These are phyloP conservation scores for Ophion obscuratus DNA, from an alignment of 2,888 invertebrate genomes.

Conservation along the genomic window DNA sequence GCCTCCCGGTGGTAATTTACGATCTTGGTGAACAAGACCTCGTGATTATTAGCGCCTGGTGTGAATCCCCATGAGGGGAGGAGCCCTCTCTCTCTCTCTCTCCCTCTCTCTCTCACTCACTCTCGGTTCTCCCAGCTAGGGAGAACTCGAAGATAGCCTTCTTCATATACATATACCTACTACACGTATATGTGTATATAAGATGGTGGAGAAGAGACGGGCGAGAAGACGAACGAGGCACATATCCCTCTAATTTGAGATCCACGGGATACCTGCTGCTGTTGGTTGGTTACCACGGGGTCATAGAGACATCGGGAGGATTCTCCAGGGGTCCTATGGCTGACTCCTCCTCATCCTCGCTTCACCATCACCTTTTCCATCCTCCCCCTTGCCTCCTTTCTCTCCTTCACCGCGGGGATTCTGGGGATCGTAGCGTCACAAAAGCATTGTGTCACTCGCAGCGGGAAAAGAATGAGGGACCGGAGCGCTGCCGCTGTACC, in stretches of 20 bases:
- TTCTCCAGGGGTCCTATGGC: slow-evolving; percentile 68
- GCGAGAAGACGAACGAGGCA: slow-evolving; percentile 41
- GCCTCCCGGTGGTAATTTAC: slow-evolving; percentile 69
- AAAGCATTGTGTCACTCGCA: slow-evolving; percentile 71
- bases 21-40: slow-evolving; percentile 71
- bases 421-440: slow-evolving; percentile 65
- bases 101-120: not conserved
- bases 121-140: slow-evolving; percentile 4
- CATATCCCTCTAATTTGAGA: slow-evolving; percentile 71
- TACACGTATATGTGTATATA: slow-evolving; percentile 1
- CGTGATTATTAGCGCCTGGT: slow-evolving; percentile 72
- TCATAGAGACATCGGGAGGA: slow-evolving; percentile 72
- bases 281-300: slow-evolving; percentile 35
- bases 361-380: slow-evolving; percentile 6
- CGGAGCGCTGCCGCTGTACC: slow-evolving; percentile 31
- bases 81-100: slow-evolving; percentile 25
- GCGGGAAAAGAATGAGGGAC: slow-evolving; percentile 68
- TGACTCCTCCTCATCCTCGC: slow-evolving; percentile 13
- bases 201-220: slow-evolving; percentile 8
- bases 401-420: slow-evolving; percentile 61
- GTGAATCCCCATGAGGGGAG: slow-evolving; percentile 65
- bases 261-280: slow-evolving; percentile 68
- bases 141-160: slow-evolving; percentile 40
- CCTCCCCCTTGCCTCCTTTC: slow-evolving; percentile 11
- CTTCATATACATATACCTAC: slow-evolving; percentile 18